Conservation (phyloP, 1,140 invertebrate species). For the Danaus plexippus region DNA sequence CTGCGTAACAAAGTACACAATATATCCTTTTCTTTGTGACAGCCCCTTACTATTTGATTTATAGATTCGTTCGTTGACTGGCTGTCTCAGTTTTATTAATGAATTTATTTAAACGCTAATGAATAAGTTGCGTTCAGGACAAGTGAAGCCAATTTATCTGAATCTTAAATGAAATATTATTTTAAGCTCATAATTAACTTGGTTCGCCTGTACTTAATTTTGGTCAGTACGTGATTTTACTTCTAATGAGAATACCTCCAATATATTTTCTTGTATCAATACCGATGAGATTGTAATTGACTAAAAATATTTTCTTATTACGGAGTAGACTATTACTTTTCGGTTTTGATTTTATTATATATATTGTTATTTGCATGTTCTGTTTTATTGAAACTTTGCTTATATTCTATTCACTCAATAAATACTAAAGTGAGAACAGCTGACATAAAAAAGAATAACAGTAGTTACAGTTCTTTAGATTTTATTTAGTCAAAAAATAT, state of each 20-base stretch:
- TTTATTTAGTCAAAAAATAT: too few species aligned
- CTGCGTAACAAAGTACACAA: too few species aligned
- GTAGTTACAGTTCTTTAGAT: too few species aligned
- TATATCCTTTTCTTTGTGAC: constrained; percentile 64
- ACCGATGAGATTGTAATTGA: too few species aligned
- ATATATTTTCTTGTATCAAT: background rate
- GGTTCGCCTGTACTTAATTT: background rate
- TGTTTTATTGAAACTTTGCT: too few species aligned
- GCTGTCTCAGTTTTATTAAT: constrained; percentile 68
- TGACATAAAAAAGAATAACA: too few species aligned
- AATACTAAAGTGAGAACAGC: too few species aligned
- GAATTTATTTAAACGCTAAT: constrained; percentile 71
- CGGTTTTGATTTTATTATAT: too few species aligned
- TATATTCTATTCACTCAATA: too few species aligned
- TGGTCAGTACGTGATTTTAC: background rate
- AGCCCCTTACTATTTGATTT: constrained; percentile 70
- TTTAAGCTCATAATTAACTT: constrained; percentile 45
- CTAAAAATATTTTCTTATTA: too few species aligned
- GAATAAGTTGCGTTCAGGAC: constrained; percentile 63
- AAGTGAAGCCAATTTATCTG: constrained; percentile 69
- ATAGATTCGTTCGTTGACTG: constrained; percentile 64
- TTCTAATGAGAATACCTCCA: background rate
- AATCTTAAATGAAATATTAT: constrained; percentile 49
- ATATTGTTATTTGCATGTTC: too few species aligned
- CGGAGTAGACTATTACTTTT: too few species aligned